Evolutionary conservation across 2,113 vertebrate species (phyloP).

Genomic region (Actinemys pallida): DNA sequence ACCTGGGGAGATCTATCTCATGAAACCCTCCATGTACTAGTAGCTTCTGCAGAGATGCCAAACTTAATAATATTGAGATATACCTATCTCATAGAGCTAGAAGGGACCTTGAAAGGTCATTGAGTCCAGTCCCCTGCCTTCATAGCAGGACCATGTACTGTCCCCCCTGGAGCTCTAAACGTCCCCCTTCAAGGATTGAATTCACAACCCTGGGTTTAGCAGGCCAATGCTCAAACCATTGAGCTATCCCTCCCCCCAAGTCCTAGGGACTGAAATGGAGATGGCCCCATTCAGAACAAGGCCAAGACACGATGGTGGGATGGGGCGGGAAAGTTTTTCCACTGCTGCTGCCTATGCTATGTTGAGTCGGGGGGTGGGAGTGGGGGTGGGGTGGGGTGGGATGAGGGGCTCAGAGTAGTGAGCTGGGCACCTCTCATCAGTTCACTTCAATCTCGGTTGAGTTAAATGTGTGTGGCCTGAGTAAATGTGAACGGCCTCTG

Average conservation of each 20-base stretch:
- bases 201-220: no score
- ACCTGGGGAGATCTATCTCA: neutral
- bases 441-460: neutral
- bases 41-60: neutral
- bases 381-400: neutral
- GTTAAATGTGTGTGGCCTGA: neutral
- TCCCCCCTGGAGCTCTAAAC: no score
- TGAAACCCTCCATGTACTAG: neutral
- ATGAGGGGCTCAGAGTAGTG: neutral
- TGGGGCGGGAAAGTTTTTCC: neutral
- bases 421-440: neutral
- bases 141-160: no score
- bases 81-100: no score
- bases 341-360: neutral
- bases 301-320: neutral
- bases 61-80: neutral
- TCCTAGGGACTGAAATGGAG: neutral
- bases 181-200: no score
- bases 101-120: no score
- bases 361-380: neutral
- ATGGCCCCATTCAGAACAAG: neutral
- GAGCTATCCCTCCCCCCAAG: neutral
- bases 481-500: fast-evolving
- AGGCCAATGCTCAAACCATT: no score
- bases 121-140: no score